Evolutionary conservation across 2,113 vertebrate genomes (phyloP), one percentile per base, ranked within the genome.

Genomic region (Phrynocephalus versicolor): DNA sequence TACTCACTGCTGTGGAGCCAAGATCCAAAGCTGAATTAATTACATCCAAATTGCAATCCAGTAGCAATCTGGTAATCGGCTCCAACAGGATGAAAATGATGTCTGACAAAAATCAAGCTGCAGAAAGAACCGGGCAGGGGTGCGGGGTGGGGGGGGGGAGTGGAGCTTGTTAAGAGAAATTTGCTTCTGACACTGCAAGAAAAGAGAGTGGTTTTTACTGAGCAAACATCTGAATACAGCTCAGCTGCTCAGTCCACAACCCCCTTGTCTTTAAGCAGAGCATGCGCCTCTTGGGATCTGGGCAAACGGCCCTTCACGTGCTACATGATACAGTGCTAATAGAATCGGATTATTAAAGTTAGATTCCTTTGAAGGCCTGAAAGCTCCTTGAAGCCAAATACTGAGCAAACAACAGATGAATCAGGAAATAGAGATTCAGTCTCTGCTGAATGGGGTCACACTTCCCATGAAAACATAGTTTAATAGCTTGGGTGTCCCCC

Each of bases 21-120:
- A 87, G 95, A 94, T 93, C 92, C 92, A 94, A 93, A 92, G 93
- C 92, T 95, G 94, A 96, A 96, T 96, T 96, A 97, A 96, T 96
- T 95, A 92, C 92, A 91, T 93, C 94, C 92, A 92, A 96, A 96
- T 96, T 95, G 94, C 93, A 88, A 94, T 92, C 93, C 95, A 87
- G 88, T 6, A 94, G 95, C 93, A 93, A 95, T 95, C 91, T 83
- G 2, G 91, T 95, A 94, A 95, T 94, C 94, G 92, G 94, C 92
- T 95, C 88, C 93, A 93, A 88, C 94, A 95, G 95, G 90, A 94
- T 89, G 93, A 95, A 94, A 95, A 95, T 93, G 95, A 95, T 93
- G 92, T 86, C 88, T 93, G n/a, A 85, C 89, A 93, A 94, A 95
- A 82, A 62, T 18, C 3, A 55, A 79, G 41, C n/a, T 55, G 37